Conservation (phyloP, 2,888 invertebrate species). For the Drosophila monieri region DNA sequence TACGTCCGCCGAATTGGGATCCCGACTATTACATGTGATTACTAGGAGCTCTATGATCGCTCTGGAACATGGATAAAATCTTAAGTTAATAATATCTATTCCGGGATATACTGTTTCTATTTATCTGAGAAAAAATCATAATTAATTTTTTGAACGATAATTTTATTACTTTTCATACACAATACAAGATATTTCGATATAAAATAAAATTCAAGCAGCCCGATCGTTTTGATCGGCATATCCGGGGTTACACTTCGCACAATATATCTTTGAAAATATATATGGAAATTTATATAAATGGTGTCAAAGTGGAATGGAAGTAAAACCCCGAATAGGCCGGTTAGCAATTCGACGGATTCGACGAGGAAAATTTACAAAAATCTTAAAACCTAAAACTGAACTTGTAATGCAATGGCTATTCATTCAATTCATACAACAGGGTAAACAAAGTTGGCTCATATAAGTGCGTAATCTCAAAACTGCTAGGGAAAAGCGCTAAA, state of each 20-base stretch:
- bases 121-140: not conserved
- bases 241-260: not conserved
- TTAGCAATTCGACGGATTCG: conserved; percentile 11
- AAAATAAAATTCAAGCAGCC: conserved; percentile 63
- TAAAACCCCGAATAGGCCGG: conserved; percentile 28
- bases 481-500: conserved; percentile 42
- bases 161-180: conserved; percentile 64
- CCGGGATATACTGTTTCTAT: not conserved
- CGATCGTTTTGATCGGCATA: conserved; percentile 1
- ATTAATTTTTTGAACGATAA: conserved; percentile 39
- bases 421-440: conserved; percentile 36
- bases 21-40: conserved; percentile 80
- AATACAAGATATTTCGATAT: conserved; percentile 53
- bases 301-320: conserved; percentile 3
- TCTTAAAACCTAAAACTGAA: conserved; percentile 49
- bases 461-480: conserved; percentile 53
- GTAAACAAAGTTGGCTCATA: conserved; percentile 28
- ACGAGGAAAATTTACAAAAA: conserved; percentile 43
- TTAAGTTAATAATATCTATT: conserved; percentile 10
- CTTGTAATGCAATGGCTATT: conserved; percentile 70
- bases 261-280: not conserved
- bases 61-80: conserved; percentile 12
- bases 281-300: not conserved
- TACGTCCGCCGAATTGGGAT: conserved; percentile 87
- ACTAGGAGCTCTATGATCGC: not conserved